Evolutionary conservation across 2,797 vertebrate species (phyloP).

Genomic region (Cossypha niveicapilla): DNA sequence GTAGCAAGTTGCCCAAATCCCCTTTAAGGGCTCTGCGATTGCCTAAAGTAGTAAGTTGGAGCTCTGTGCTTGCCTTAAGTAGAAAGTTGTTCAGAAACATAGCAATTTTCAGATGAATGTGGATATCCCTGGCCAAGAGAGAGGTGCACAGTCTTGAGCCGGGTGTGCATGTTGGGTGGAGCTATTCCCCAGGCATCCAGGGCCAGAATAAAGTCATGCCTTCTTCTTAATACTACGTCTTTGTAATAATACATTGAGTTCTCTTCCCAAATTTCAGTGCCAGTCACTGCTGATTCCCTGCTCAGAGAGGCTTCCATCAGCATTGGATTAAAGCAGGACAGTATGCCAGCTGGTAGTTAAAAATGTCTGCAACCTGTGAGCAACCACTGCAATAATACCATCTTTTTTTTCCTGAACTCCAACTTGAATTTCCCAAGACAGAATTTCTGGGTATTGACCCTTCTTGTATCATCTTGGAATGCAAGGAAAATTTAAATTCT

Average conservation of each 20-base stretch:
- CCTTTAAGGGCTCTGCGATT: not conserved
- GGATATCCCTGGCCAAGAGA: not conserved
- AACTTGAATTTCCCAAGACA: not conserved
- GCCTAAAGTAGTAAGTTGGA: not conserved
- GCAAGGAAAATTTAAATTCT: not conserved
- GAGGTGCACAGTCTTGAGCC: not conserved
- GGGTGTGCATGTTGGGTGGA: accelerated
- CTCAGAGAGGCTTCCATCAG: not conserved
- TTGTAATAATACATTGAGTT: accelerated
- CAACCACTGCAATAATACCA: not conserved
- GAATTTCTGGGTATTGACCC: not conserved
- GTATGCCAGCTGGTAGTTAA: not conserved
- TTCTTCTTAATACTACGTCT: accelerated
- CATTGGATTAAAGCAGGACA: not conserved
- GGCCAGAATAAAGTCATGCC: not conserved
- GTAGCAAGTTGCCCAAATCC: not conserved
- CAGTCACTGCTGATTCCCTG: not conserved
- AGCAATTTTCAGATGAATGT: not conserved
- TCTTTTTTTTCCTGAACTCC: not conserved
- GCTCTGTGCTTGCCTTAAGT: not conserved
- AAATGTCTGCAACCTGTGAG: not conserved
- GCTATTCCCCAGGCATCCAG: not conserved
- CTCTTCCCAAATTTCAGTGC: not conserved
- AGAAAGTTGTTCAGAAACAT: not conserved
- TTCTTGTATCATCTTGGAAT: not conserved